Evolutionary conservation across 1,140 invertebrate species (phyloP).

Genomic region (Drosophila nigromelanica): DNA sequence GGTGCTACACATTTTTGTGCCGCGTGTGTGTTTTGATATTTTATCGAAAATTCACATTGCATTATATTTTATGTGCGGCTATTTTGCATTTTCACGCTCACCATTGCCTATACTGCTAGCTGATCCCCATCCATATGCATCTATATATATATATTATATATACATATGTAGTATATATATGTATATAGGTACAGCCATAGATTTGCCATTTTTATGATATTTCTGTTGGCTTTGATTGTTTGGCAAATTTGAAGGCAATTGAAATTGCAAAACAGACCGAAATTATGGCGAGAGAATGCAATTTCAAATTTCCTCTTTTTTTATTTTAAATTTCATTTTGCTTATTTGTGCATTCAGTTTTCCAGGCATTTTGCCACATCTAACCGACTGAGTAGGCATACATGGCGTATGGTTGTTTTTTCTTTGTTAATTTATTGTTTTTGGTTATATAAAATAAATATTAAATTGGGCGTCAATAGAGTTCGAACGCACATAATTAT

Average conservation of each 20-base stretch:
- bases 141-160: neutral
- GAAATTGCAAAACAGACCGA: slow-evolving; percentile 32
- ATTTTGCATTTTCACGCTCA: slow-evolving; percentile 22
- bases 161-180: neutral
- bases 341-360: slow-evolving; percentile 4
- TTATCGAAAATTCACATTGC: slow-evolving; percentile 54
- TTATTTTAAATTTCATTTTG: neutral
- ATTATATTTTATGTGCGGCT: slow-evolving; percentile 40
- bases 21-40: slow-evolving; percentile 51
- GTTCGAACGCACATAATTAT: neutral
- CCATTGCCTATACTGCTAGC: neutral
- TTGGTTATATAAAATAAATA: slow-evolving; percentile 17
- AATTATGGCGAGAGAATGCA: slow-evolving; percentile 42
- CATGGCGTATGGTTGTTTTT: slow-evolving; percentile 43
- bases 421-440: neutral
- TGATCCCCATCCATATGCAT: neutral
- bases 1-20: neutral
- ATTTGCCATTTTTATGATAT: slow-evolving; percentile 51
- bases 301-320: slow-evolving; percentile 7
- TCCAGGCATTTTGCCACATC: slow-evolving; percentile 19
- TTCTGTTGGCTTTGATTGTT: slow-evolving; percentile 47
- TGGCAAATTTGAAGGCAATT: slow-evolving; percentile 53
- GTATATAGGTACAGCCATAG: slow-evolving; percentile 31
- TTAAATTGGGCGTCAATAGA: slow-evolving; percentile 9
- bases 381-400: slow-evolving; percentile 27